These are phyloP conservation scores for Lucinisca nassula DNA, from an alignment of 2,888 invertebrate species.

Conservation along the genomic window DNA sequence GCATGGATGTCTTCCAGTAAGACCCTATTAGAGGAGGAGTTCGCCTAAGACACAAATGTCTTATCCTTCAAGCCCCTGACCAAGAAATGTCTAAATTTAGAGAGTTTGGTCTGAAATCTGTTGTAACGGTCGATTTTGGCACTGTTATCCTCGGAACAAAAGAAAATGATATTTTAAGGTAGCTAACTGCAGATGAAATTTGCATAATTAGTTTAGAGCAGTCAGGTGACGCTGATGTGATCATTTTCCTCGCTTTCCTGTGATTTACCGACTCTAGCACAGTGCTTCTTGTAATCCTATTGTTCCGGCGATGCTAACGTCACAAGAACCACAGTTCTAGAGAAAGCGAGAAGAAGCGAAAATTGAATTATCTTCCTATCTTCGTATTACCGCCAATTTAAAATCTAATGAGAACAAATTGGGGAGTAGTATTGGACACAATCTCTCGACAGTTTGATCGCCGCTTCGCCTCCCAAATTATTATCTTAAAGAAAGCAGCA, in stretches of 20 bases:
- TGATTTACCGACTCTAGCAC: slow-evolving; percentile 60
- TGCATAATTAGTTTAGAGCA: slow-evolving; percentile 62
- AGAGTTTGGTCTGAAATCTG: too few species aligned
- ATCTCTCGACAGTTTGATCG: slow-evolving; percentile 38
- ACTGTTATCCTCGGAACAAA: background rate
- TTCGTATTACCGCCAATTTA: slow-evolving; percentile 68
- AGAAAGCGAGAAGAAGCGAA: slow-evolving; percentile 23
- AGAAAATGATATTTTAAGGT: slow-evolving; percentile 58
- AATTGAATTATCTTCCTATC: slow-evolving; percentile 68
- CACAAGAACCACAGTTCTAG: background rate
- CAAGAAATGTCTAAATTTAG: too few species aligned
- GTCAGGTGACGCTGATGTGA: background rate
- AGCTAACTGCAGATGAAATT: slow-evolving; percentile 45
- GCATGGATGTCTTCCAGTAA: too few species aligned
- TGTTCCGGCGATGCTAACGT: slow-evolving; percentile 51
- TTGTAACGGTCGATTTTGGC: background rate
- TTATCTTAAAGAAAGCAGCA: slow-evolving; percentile 62
- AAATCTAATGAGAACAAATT: slow-evolving; percentile 73
- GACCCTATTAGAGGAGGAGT: too few species aligned
- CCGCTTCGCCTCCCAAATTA: slow-evolving; percentile 65
- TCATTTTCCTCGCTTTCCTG: slow-evolving; percentile 25
- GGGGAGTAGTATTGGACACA: slow-evolving; percentile 54
- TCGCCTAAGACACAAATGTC: background rate
- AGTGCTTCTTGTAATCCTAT: slow-evolving; percentile 56
- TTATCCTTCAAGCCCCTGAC: too few species aligned